phyloP scores from a whole-genome alignment of 2,797 vertebrate genomes.

The Pygocentrus nattereri region DNA sequence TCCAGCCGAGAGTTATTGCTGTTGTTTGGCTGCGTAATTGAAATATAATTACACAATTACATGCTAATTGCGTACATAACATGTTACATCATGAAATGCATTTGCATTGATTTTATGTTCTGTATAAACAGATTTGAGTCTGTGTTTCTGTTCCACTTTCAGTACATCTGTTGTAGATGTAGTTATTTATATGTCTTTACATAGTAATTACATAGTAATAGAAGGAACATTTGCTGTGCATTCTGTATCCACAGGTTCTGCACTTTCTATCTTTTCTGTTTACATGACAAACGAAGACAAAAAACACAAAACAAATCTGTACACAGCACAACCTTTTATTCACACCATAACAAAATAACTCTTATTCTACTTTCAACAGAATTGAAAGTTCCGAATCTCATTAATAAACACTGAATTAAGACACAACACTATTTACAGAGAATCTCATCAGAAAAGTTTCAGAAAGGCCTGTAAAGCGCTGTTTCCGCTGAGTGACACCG shows the following conservation, averaged over 20 bases:
- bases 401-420: slow-evolving; percentile 3
- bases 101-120: neutral
- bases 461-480: neutral
- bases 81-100: neutral
- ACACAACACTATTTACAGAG: neutral
- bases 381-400: too few species aligned
- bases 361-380: too few species aligned
- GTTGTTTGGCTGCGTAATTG: neutral
- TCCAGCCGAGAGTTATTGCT: neutral
- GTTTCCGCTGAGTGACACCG: neutral
- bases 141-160: neutral
- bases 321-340: too few species aligned
- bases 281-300: too few species aligned
- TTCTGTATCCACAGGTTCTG: too few species aligned
- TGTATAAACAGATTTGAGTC: neutral
- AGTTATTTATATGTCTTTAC: too few species aligned
- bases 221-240: too few species aligned
- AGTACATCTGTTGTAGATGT: too few species aligned
- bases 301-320: too few species aligned
- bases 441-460: neutral
- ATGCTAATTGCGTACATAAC: neutral
- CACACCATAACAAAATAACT: too few species aligned
- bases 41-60: neutral
- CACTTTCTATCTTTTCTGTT: too few species aligned
- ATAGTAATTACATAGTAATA: too few species aligned